Evolutionary conservation across 2,113 vertebrate genomes (phyloP), one percentile per base, ranked within the genome.

Genomic region (Butorides virescens): DNA sequence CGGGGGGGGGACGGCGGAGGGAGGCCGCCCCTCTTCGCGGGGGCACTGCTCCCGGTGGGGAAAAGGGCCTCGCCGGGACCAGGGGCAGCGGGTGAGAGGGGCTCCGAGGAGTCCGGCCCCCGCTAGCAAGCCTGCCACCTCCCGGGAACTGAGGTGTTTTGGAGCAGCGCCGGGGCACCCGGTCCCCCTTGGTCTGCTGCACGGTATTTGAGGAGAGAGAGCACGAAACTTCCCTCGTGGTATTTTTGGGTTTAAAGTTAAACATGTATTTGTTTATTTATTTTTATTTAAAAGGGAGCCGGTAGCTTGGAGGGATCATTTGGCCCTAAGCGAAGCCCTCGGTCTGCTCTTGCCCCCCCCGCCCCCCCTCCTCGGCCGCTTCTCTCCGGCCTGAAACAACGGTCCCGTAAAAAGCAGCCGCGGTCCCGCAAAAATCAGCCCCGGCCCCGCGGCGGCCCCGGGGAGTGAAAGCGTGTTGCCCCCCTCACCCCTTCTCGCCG

Each of bases 221-320:
- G 39, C 5, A 0, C 11, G 10, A 7, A 23, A 0, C 12, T 55
- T 36, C 55, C 27, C 39, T 61, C 34, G 7, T 3, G 29, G 3
- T 5, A 18, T 15, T 39, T 26, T 22, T 5, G 1, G 8, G 37
- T 88, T 50, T 25, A 8, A 27, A 50, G 68, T 76, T 37, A 50
- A 86, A 50, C 10, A 36, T 23, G 19, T 13, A 18, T 22, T 30
- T 13, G 6, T 8, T 49, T 18, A 16, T 55, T 83, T 39, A 5
- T 58, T 92, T 49, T 58, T 30, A 34, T 86, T 80, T 58, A 25
- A 81, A 95, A 80, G 26, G 18, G 10, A 62, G 5, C 10, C 55
- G 4, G 36, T 80, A 44, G 50, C 72, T 56, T 17, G 50, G 65
- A 74, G 77, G 3, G 44, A 30, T 52, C 66, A 2, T 32, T 84